Percentiles rank a stretch among this genome's conserved stretches.
phyloP scores from a whole-genome alignment of 2,888 invertebrate species.

The Rhagophthalmus giganteus region DNA sequence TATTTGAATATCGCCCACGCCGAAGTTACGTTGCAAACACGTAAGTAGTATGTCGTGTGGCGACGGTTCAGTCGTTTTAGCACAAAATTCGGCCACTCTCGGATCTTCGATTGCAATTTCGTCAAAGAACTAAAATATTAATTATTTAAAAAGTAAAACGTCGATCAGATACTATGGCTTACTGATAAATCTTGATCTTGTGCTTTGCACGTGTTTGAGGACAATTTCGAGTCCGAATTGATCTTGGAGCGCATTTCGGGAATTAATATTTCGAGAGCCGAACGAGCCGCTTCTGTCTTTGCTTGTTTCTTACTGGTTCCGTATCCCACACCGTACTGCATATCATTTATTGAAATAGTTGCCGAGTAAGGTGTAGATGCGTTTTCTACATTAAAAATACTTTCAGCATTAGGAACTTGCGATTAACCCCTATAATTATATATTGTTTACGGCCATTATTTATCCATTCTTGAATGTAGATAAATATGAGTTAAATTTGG shows the following conservation, averaged over 20 bases:
- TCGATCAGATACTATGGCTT: no score
- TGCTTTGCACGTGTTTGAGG: constrained; percentile 53
- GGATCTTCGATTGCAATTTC: constrained; percentile 93
- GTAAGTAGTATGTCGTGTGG: constrained; percentile 93
- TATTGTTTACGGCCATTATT: no score
- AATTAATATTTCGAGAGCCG: constrained; percentile 87
- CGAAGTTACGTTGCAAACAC: constrained; percentile 90
- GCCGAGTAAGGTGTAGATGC: constrained; percentile 93
- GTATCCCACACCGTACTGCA: constrained; percentile 92
- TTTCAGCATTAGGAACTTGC: no score
- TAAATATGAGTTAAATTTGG: no score
- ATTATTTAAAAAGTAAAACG: no score
- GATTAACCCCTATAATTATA: no score
- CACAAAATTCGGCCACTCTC: constrained; percentile 90
- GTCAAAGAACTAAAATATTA: constrained; percentile 84
- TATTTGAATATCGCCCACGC: constrained; percentile 85
- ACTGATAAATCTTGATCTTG: constrained; percentile 60
- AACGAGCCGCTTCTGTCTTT: constrained; percentile 89
- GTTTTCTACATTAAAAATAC: constrained; percentile 67
- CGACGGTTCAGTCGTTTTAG: constrained; percentile 93
- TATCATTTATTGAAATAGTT: constrained; percentile 87
- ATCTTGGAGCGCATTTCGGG: constrained; percentile 89
- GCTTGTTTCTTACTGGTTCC: constrained; percentile 96
- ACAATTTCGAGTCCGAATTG: constrained; percentile 62
- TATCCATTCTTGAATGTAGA: no score